Conservation (phyloP, 2,888 invertebrate species). For the Matsumyia berberina region DNA sequence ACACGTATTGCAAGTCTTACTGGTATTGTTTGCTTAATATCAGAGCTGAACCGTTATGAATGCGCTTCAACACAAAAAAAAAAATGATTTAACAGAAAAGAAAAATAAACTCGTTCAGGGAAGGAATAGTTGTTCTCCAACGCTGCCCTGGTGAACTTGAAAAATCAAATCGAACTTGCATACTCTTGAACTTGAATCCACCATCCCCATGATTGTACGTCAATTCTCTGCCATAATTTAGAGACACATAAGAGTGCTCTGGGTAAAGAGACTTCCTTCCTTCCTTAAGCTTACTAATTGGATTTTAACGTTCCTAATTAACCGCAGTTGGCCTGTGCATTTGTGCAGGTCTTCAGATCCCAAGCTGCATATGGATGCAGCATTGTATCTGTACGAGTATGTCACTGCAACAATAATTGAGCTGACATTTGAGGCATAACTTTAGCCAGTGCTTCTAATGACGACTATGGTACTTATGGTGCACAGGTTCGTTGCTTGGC, state of each 20-base stretch:
- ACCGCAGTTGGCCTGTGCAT: constrained; percentile 30
- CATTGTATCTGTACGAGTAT: too few species aligned
- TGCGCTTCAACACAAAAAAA: too few species aligned
- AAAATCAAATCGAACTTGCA: constrained; percentile 56
- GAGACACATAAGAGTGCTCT: not conserved
- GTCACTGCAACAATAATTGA: constrained; percentile 41
- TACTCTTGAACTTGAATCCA: constrained; percentile 62
- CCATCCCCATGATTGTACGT: constrained; percentile 24
- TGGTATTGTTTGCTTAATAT: too few species aligned
- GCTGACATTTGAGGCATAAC: constrained; percentile 53
- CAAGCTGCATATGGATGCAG: constrained; percentile 33
- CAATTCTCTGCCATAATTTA: constrained; percentile 12
- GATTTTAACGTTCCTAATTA: constrained; percentile 65
- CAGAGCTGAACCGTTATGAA: too few species aligned
- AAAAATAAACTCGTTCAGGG: constrained; percentile 16
- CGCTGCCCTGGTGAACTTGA: constrained; percentile 65
- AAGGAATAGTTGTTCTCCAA: constrained; percentile 59
- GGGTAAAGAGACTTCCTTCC: constrained; percentile 33
- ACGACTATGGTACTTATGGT: constrained; percentile 2
- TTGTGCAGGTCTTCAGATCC: constrained; percentile 1
- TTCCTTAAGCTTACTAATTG: constrained; percentile 51
- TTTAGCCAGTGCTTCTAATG: constrained; percentile 9
- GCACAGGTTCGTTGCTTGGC: constrained; percentile 68
- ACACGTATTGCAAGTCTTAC: not conserved
- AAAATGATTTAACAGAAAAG: too few species aligned